Evolutionary conservation across 2,797 vertebrate genomes (phyloP).

Genomic region (Sparus aurata): DNA sequence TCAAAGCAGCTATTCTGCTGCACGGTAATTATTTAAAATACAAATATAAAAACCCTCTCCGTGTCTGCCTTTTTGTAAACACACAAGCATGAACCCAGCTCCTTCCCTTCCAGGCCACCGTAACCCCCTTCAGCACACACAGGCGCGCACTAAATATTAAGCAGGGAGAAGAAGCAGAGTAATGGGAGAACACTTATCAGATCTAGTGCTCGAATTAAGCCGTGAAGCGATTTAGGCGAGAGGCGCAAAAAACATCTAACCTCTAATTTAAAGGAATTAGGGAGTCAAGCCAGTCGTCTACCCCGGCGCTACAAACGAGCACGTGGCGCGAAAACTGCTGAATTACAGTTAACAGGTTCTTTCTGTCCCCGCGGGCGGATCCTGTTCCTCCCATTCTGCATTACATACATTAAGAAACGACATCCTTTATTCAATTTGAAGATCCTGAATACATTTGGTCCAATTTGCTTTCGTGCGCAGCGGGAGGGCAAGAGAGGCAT

Average conservation of each 20-base stretch:
- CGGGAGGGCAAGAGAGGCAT: slow-evolving; percentile 18
- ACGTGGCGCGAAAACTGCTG: slow-evolving; percentile 7
- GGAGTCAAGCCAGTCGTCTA: slow-evolving; percentile 14
- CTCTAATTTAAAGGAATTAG: slow-evolving; percentile 45
- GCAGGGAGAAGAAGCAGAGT: slow-evolving; percentile 18
- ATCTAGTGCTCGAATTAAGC: slow-evolving; percentile 45
- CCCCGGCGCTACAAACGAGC: not conserved
- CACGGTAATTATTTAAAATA: slow-evolving; percentile 26
- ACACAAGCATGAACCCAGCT: slow-evolving; percentile 18
- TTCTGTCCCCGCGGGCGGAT: slow-evolving; percentile 23
- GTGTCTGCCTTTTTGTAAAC: slow-evolving; percentile 17
- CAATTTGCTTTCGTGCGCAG: slow-evolving; percentile 26
- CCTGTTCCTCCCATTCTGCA: not conserved
- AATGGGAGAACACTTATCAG: slow-evolving; percentile 41
- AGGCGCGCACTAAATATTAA: slow-evolving; percentile 19
- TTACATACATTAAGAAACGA: slow-evolving; percentile 6
- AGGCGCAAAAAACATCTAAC: slow-evolving; percentile 33
- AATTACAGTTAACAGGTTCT: slow-evolving; percentile 40
- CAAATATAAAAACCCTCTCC: not conserved
- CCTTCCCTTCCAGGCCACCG: slow-evolving; percentile 6
- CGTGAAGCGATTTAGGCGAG: slow-evolving; percentile 22
- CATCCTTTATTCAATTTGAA: slow-evolving; percentile 51
- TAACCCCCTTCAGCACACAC: not conserved
- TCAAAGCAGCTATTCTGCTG: slow-evolving; percentile 41
- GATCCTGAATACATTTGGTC: slow-evolving; percentile 29